phyloP scores from a whole-genome alignment of 2,888 invertebrate genomes.

The Cremastinae sp. region DNA sequence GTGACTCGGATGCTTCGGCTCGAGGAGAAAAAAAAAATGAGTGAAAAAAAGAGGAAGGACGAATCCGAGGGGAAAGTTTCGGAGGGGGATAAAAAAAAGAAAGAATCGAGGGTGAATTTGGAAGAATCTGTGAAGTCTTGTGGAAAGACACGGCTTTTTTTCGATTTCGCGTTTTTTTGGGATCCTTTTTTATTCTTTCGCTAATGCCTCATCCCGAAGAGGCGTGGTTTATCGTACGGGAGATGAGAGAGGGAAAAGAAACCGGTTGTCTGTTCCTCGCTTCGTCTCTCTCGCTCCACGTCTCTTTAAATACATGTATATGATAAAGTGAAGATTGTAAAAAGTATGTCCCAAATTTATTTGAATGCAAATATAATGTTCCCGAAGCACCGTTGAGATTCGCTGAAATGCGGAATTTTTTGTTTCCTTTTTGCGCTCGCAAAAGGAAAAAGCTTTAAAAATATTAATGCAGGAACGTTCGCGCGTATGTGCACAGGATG shows the following conservation, averaged over 20 bases:
- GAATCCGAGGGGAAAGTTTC: constrained; percentile 42
- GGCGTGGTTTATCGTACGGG: constrained; percentile 54
- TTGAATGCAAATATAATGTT: constrained; percentile 65
- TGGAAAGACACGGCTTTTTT: constrained; percentile 6
- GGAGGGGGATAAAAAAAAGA: constrained; percentile 4
- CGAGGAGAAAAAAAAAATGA: constrained; percentile 1
- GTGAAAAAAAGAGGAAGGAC: constrained; percentile 34
- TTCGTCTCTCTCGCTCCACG: constrained; percentile 31
- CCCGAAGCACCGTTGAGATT: constrained; percentile 32
- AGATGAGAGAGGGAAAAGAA: constrained; percentile 35
- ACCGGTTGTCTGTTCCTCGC: constrained; percentile 55
- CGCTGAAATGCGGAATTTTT: constrained; percentile 18
- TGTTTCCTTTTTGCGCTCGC: not conserved
- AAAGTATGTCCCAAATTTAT: constrained; percentile 61
- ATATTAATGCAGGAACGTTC: not conserved
- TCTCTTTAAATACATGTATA: constrained; percentile 21
- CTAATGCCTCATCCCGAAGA: constrained; percentile 33
- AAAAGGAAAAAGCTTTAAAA: not conserved
- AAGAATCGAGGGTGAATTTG: constrained; percentile 24
- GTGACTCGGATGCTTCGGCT: constrained; percentile 42
- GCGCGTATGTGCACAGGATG: constrained; percentile 17
- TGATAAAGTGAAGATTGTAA: not conserved
- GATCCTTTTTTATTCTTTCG: constrained; percentile 10
- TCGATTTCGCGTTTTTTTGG: not conserved
- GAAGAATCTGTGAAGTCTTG: constrained; percentile 39